A percentile compares a stretch with the other conserved stretches of the same genome.
Evolutionary conservation across 92 coral and sea anemone species (phyloP).

Genomic region (Epizoanthus stellaris): DNA sequence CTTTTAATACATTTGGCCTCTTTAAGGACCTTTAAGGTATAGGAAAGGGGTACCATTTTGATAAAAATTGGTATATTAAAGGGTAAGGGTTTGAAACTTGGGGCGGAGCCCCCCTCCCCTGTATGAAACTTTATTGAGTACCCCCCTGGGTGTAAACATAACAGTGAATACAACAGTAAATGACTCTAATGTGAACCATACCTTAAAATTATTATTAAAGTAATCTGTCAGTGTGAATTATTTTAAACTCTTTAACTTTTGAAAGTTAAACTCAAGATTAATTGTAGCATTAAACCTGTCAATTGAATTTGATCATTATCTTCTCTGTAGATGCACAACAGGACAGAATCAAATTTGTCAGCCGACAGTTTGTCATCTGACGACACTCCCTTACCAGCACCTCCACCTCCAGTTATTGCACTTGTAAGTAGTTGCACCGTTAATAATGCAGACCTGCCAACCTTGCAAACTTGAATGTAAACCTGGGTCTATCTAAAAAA

Average conservation of each 20-base stretch:
- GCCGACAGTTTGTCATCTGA: constrained; percentile 78
- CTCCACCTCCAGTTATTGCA: constrained; percentile 78
- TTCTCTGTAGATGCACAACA: constrained; percentile 21
- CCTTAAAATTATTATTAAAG: too few relatives aligned
- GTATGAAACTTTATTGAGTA: too few relatives aligned
- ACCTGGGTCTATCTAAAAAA: background rate
- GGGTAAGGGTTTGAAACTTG: too few relatives aligned
- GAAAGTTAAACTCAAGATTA: background rate
- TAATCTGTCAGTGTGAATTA: too few relatives aligned
- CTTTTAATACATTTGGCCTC: too few relatives aligned
- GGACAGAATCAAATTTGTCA: constrained; percentile 74
- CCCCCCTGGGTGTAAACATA: too few relatives aligned
- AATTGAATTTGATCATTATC: constrained; percentile 8
- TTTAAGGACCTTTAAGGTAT: too few relatives aligned
- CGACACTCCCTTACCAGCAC: constrained; percentile 71
- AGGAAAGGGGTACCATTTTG: too few relatives aligned
- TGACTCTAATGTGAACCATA: too few relatives aligned
- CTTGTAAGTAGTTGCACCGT: constrained; percentile 20
- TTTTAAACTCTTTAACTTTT: background rate
- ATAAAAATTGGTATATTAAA: too few relatives aligned
- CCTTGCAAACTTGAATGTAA: constrained; percentile 17
- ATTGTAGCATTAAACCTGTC: background rate
- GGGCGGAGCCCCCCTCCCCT: too few relatives aligned
- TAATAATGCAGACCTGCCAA: background rate
- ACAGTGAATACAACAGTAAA: too few relatives aligned